Percentiles rank a stretch among this genome's conserved stretches.
Conservation (phyloP, 1,140 invertebrate species). For the Scylla paramamosain region DNA sequence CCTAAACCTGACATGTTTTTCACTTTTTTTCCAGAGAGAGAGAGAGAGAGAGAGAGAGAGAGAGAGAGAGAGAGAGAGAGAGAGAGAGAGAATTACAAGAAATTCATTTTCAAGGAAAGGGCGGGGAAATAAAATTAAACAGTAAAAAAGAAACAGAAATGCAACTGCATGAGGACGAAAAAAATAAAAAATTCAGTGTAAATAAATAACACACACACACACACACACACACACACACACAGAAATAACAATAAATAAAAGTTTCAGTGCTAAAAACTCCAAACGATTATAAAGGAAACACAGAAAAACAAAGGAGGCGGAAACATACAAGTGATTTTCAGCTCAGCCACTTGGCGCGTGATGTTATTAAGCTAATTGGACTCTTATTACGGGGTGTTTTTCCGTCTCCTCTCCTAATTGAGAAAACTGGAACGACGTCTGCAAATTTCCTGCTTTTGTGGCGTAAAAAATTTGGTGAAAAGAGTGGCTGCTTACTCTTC, state of each 20-base stretch:
- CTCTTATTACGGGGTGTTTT: background rate
- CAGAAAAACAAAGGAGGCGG: background rate
- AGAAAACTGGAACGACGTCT: background rate
- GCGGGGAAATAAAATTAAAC: background rate
- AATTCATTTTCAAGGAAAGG: no score
- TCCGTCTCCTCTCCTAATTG: background rate
- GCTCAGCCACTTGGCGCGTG: no score
- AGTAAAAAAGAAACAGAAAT: background rate
- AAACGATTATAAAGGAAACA: no score
- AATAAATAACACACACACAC: background rate
- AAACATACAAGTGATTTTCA: background rate
- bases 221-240: background rate
- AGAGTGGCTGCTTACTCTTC: no score
- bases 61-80: no score
- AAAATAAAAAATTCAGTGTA: background rate
- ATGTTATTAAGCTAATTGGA: conserved; percentile 14
- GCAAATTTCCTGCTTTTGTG: background rate
- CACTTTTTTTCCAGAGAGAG: no score
- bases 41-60: no score
- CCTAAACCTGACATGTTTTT: no score
- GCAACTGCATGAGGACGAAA: background rate
- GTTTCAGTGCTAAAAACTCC: no score
- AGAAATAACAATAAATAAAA: no score
- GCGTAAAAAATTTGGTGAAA: no score
- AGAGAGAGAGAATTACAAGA: no score